phyloP scores from a whole-genome alignment of 2,113 vertebrate species.

The Saccopteryx leptura region DNA sequence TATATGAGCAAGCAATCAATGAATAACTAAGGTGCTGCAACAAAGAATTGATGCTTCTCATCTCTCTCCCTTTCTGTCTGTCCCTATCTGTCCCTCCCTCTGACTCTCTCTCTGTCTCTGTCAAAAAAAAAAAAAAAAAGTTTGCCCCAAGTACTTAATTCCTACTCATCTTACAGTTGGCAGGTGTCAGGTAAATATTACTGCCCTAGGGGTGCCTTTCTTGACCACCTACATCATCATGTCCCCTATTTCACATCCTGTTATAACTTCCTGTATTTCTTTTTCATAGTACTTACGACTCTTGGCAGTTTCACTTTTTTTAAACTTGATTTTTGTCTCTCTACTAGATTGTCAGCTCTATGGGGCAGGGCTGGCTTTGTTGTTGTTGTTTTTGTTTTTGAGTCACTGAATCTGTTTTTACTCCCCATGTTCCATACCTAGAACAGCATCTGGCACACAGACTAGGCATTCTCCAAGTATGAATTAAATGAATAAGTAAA shows the following conservation, averaged over 20 bases:
- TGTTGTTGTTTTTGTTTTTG: not conserved
- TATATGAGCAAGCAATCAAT: no score
- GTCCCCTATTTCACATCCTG: not conserved
- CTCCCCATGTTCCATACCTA: not conserved
- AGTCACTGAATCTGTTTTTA: not conserved
- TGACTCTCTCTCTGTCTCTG: no score
- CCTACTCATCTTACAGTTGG: not conserved
- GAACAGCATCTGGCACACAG: not conserved
- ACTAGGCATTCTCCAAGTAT: not conserved
- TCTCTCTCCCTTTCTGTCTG: no score
- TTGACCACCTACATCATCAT: not conserved
- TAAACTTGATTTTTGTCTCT: not conserved
- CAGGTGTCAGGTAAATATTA: not conserved
- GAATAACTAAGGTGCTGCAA: no score
- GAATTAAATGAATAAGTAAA: conserved; percentile 1
- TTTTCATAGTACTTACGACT: not conserved
- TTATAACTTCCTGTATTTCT: not conserved
- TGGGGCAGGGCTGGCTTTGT: not conserved
- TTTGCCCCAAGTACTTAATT: not conserved
- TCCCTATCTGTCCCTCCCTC: no score
- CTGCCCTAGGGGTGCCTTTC: not conserved
- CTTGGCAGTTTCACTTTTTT: not conserved
- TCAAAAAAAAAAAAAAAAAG: no score
- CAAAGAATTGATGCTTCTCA: no score
- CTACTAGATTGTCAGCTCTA: not conserved